A percentile compares a stretch with the other conserved stretches of the same genome.
Evolutionary conservation across 1,140 invertebrate genomes (phyloP).

Genomic region (Nasonia giraulti): DNA sequence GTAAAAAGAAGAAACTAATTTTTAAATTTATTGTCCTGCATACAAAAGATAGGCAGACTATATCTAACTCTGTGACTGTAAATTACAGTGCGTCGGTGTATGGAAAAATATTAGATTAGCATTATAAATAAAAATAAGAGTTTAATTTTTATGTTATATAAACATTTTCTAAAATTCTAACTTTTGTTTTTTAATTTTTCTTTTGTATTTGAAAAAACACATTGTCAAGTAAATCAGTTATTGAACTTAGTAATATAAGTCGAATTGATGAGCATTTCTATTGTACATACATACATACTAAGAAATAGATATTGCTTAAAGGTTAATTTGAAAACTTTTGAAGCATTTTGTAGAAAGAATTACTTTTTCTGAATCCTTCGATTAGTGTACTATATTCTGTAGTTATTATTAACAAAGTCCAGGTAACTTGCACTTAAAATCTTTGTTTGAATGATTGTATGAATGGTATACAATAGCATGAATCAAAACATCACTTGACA

Average conservation of each 20-base stretch:
- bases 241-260: slow-evolving; percentile 22
- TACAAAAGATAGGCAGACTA: slow-evolving; percentile 32
- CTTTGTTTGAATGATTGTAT: not conserved
- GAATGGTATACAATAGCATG: not conserved
- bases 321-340: slow-evolving; percentile 25
- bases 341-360: slow-evolving; percentile 40
- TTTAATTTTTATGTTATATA: slow-evolving; percentile 42
- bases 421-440: not conserved
- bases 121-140: slow-evolving; percentile 32
- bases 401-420: slow-evolving; percentile 4
- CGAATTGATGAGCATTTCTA: slow-evolving; percentile 36
- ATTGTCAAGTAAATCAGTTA: slow-evolving; percentile 16
- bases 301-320: slow-evolving; percentile 21
- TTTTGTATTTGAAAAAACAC: slow-evolving; percentile 13
- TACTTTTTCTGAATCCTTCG: slow-evolving; percentile 29
- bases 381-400: slow-evolving; percentile 24
- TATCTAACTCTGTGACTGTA: slow-evolving; percentile 39
- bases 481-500: not conserved
- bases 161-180: slow-evolving; percentile 32
- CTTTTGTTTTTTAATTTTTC: slow-evolving; percentile 21
- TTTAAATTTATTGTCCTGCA: slow-evolving; percentile 40
- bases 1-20: slow-evolving; percentile 38
- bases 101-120: slow-evolving; percentile 42
- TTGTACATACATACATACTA: slow-evolving; percentile 32
- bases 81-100: slow-evolving; percentile 29